Evolutionary conservation across 2,888 invertebrate genomes (phyloP).

Genomic region (Sussaba pulchella): DNA sequence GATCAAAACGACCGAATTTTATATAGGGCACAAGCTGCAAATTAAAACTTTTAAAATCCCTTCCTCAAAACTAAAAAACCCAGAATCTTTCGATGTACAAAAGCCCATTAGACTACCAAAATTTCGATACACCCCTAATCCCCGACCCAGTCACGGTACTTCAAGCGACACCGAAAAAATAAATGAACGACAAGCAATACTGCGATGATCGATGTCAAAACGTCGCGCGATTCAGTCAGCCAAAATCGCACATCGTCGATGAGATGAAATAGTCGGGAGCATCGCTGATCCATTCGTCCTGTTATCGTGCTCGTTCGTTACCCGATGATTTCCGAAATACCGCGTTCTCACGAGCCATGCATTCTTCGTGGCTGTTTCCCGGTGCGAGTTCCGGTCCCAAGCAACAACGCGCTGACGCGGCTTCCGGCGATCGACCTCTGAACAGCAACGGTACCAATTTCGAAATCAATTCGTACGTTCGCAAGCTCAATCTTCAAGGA

Average conservation of each 20-base stretch:
- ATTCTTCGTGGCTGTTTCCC: conserved; percentile 61
- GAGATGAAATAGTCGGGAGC: conserved; percentile 31
- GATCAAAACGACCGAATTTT: too few species aligned
- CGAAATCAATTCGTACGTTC: conserved; percentile 63
- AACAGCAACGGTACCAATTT: conserved; percentile 1
- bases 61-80: too few species aligned
- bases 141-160: background rate
- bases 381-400: conserved; percentile 7
- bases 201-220: conserved; percentile 38
- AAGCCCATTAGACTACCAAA: too few species aligned
- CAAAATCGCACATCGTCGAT: conserved; percentile 45
- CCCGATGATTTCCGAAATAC: conserved; percentile 38
- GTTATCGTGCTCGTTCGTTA: conserved; percentile 1
- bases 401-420: conserved; percentile 3
- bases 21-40: too few species aligned
- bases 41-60: too few species aligned
- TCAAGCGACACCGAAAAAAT: background rate
- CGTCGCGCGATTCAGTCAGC: conserved; percentile 41
- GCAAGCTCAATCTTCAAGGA: conserved; percentile 53
- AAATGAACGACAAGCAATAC: conserved; percentile 2
- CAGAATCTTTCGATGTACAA: too few species aligned
- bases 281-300: conserved; percentile 1
- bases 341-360: conserved; percentile 41
- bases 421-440: conserved; percentile 24
- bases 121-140: background rate